Evolutionary conservation across 2,888 invertebrate species (phyloP).

Genomic region (Hedya salicella): DNA sequence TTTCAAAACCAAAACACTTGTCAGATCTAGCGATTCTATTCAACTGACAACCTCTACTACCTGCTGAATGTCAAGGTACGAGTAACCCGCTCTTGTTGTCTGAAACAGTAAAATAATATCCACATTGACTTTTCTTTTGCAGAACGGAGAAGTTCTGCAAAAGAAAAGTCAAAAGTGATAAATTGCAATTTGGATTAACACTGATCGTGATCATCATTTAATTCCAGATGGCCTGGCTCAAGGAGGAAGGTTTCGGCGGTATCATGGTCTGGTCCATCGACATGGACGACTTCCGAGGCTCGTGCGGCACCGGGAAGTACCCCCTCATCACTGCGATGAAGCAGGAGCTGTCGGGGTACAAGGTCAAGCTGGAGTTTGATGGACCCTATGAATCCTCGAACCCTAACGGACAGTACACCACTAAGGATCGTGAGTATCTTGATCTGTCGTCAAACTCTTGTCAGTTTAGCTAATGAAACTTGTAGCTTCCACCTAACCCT

Average conservation of each 20-base stretch:
- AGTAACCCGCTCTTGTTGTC: too few relatives aligned
- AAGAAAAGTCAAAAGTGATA: too few relatives aligned
- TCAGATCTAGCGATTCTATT: too few relatives aligned
- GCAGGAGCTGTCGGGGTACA: constrained; percentile 93
- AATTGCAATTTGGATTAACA: background rate
- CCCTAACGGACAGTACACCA: constrained; percentile 91
- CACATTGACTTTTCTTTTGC: too few relatives aligned
- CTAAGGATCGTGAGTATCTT: constrained; percentile 92
- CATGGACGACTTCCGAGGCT: constrained; percentile 97
- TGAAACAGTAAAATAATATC: too few relatives aligned
- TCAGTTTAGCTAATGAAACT: too few relatives aligned
- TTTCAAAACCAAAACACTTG: too few relatives aligned
- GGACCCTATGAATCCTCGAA: constrained; percentile 93
- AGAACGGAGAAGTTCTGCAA: too few relatives aligned
- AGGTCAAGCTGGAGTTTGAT: constrained; percentile 92
- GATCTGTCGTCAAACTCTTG: too few relatives aligned
- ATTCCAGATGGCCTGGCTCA: constrained; percentile 94
- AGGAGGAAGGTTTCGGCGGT: constrained; percentile 97
- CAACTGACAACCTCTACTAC: too few relatives aligned
- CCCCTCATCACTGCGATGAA: constrained; percentile 95
- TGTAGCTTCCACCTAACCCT: too few relatives aligned
- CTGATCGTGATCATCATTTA: background rate
- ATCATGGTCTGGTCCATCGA: constrained; percentile 99
- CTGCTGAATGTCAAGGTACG: too few relatives aligned
- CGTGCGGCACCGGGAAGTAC: constrained; percentile 95